Evolutionary conservation across 2,113 vertebrate species (phyloP), one percentile per base, ranked within the genome.

Genomic region (Benitochromis conjunctus): DNA sequence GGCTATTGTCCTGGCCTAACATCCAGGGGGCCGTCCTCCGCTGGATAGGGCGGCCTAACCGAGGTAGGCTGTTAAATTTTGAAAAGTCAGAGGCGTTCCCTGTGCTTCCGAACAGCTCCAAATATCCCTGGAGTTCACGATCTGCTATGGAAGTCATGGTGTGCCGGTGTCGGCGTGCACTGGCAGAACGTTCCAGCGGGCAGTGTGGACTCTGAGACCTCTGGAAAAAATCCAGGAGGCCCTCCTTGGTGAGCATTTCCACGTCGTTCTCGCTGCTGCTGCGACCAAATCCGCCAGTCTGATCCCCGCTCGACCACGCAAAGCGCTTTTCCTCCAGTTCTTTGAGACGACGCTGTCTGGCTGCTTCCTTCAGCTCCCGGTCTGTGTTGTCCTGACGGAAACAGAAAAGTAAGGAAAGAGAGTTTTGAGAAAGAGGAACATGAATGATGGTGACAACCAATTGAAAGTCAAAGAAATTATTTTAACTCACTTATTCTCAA

Each of bases 181-280:
- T 98, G 26, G 97, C 93, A 7, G 97, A 97, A 80, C 98, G 97
- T 69, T 95, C 96, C 0, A 96, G 96, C 0, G 97, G 97, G 84
- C 97, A 98, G 89, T 95, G 84, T 7, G 98, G 98, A 90, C 98
- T 99, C 88, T 96, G 93, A 31, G 98, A 95, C 81, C 97, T 95
- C 76, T 96, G 97, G 91, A 98, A 92, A 83, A 99, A 98, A 83
- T 98, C 97, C 82, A 98, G 94, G 0, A 97, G 95, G 43, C 97
- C 97, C 13, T 97, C 98, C 90, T 97, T 97, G 57, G 96, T 96
- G 87, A 99, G 90, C 90, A 96, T 94, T 46, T 98, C 96, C 79
- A 99, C 98, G 4, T 99, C 98, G 3, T 96, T 99, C 95, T 99
- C 99, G 29, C 99, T 99, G 94, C 97, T 98, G 95, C 99, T 99